Conservation (phyloP, 2,797 vertebrate species). For the Scarus forsteni region DNA sequence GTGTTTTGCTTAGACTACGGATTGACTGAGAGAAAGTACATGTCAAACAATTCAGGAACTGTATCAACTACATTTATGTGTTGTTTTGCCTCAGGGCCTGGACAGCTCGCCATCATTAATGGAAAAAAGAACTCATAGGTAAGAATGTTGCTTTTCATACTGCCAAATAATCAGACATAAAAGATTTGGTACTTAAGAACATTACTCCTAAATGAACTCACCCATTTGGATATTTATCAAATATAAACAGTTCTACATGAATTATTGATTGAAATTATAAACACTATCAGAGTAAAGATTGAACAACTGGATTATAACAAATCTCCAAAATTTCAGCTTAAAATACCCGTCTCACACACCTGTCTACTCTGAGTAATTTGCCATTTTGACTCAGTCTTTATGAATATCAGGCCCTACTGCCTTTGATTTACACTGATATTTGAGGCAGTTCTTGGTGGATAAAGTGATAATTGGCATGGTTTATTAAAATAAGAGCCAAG, state of each 20-base stretch:
- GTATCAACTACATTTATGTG: too few species aligned
- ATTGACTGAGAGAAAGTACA: too few species aligned
- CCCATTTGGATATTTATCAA: too few species aligned
- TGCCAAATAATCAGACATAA: too few species aligned
- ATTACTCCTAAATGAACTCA: background rate
- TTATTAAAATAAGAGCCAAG: conserved; percentile 13
- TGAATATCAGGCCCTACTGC: conserved; percentile 18
- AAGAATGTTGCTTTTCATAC: background rate
- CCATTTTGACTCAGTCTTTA: conserved; percentile 22
- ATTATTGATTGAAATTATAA: background rate
- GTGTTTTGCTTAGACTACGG: too few species aligned
- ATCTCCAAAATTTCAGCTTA: conserved; percentile 7
- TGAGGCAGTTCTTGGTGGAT: conserved; percentile 26
- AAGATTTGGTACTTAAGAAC: too few species aligned
- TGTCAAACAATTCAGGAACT: too few species aligned
- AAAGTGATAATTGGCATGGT: conserved; percentile 20
- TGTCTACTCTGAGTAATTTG: conserved; percentile 27
- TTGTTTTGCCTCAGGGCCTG: too few species aligned
- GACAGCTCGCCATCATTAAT: too few species aligned
- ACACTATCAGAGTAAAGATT: background rate
- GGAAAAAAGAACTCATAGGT: too few species aligned
- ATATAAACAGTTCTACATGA: background rate
- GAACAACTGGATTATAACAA: background rate
- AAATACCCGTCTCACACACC: conserved; percentile 5
- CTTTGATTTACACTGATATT: conserved; percentile 11